Conservation (phyloP, 2,113 vertebrate species). For the Phrynosoma blainvillii region DNA sequence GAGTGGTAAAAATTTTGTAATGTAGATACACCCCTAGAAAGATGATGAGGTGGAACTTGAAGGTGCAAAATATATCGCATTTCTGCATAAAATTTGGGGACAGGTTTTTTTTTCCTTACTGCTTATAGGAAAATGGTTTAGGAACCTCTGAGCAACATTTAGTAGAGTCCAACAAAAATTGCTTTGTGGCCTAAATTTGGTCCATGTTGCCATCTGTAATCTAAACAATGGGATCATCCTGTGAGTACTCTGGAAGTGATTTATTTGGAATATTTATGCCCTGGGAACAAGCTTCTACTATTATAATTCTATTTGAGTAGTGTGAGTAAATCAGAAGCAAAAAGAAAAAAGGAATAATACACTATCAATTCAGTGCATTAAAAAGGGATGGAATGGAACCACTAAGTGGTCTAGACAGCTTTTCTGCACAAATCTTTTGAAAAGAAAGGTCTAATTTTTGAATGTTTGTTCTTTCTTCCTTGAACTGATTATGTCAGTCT, state of each 20-base stretch:
- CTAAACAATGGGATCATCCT: not conserved
- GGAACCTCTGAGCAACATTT: not conserved
- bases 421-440: conserved; percentile 13
- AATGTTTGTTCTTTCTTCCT: conserved; percentile 34
- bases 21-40: too few relatives aligned
- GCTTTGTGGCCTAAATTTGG: not conserved
- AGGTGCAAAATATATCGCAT: not conserved
- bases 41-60: not conserved
- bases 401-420: conserved; percentile 30
- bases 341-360: conserved; percentile 24
- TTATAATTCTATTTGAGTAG: not conserved
- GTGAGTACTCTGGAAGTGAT: not conserved
- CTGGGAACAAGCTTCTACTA: not conserved
- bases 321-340: not conserved
- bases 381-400: conserved; percentile 29
- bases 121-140: not conserved
- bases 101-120: not conserved
- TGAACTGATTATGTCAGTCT: conserved; percentile 51
- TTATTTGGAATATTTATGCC: not conserved
- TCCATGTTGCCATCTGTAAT: not conserved
- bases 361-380: conserved; percentile 45
- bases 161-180: not conserved
- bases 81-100: not conserved
- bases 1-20: too few relatives aligned
- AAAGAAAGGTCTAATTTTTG: conserved; percentile 43